A percentile compares a stretch with the other conserved stretches of the same genome.
These are phyloP conservation scores for Decapterus maruadsi DNA, from an alignment of 2,797 vertebrate genomes.

Conservation along the genomic window DNA sequence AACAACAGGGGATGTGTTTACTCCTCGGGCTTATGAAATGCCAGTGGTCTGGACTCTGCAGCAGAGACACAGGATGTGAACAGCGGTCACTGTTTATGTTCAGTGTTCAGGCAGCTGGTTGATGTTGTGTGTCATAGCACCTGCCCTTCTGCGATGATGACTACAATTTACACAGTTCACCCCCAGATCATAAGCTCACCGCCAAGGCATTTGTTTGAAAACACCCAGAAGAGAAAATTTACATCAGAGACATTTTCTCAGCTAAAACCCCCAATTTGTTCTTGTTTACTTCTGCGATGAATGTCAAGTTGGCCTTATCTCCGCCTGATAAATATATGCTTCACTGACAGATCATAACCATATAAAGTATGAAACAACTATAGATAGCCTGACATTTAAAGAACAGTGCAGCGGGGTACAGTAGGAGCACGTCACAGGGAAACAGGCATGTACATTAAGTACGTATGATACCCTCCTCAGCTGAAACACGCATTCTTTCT, in stretches of 20 bases:
- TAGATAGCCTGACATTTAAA: conserved; percentile 36
- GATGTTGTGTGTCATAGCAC: conserved; percentile 47
- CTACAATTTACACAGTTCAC: conserved; percentile 39
- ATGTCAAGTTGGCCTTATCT: conserved; percentile 1
- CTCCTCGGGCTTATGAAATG: conserved; percentile 39
- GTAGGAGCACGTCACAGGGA: conserved; percentile 1
- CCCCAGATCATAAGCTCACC: conserved; percentile 35
- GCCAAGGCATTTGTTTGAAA: conserved; percentile 58
- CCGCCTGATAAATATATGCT: conserved; percentile 28
- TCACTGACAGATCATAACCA: neutral
- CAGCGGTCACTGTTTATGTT: conserved; percentile 62
- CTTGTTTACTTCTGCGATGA: conserved; percentile 33
- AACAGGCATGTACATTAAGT: conserved; percentile 12
- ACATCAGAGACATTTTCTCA: conserved; percentile 43
- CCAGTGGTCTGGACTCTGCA: conserved; percentile 35
- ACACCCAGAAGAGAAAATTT: conserved; percentile 49
- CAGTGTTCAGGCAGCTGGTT: conserved; percentile 52
- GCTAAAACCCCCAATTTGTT: conserved; percentile 19
- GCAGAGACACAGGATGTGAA: conserved; percentile 63
- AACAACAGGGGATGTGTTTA: conserved; percentile 74
- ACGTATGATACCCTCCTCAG: conserved; percentile 5
- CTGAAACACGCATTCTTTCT: conserved; percentile 22
- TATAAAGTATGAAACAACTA: conserved; percentile 1
- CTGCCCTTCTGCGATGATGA: conserved; percentile 7
- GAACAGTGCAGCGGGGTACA: conserved; percentile 1